Conservation (phyloP, 2,888 invertebrate genomes). For the Pseudococcus viburni region DNA sequence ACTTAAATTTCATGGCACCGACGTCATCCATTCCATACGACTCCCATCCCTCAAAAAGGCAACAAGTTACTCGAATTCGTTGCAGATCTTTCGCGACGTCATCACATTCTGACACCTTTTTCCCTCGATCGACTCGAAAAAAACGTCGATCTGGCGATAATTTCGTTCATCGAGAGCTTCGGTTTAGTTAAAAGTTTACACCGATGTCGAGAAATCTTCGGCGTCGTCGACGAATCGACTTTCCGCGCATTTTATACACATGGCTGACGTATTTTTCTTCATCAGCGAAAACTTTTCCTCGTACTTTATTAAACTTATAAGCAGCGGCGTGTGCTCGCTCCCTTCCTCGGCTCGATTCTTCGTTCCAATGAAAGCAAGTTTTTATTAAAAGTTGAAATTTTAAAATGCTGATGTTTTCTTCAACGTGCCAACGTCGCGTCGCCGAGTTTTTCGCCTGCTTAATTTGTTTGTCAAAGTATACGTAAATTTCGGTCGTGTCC, state of each 20-base stretch:
- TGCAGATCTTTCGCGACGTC: no score
- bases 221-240: not conserved
- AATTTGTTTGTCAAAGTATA: conserved; percentile 40
- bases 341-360: not conserved
- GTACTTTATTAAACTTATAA: conserved; percentile 39
- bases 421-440: not conserved
- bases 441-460: conserved; percentile 27
- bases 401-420: conserved; percentile 6
- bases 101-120: no score
- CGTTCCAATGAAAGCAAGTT: conserved; percentile 24
- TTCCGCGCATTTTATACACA: conserved; percentile 29
- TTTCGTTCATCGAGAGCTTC: not conserved
- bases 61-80: no score
- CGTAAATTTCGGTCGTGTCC: not conserved
- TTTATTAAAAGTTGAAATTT: conserved; percentile 51
- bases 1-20: no score
- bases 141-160: not conserved
- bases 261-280: conserved; percentile 44
- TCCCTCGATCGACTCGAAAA: no score
- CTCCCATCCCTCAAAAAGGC: no score
- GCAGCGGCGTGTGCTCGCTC: not conserved
- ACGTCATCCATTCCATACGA: no score
- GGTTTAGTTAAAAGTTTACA: not conserved
- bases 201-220: not conserved
- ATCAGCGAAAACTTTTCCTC: conserved; percentile 35